A percentile compares a stretch with the other conserved stretches of the same genome.
phyloP scores from a whole-genome alignment of 2,797 vertebrate species.

The Paramormyrops hopkinsi region DNA sequence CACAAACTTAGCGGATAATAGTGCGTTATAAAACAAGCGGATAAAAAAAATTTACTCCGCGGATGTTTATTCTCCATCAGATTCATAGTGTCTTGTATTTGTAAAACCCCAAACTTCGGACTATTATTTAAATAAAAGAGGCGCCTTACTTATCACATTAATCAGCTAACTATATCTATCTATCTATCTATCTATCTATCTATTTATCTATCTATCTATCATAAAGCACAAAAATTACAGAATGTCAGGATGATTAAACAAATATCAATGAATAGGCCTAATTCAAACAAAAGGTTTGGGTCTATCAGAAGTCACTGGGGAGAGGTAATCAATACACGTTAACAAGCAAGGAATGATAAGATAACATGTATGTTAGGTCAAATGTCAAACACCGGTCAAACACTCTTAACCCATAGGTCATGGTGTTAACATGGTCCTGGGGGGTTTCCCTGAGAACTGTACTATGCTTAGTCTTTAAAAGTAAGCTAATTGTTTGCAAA shows the following conservation, averaged over 20 bases:
- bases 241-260: not conserved
- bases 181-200: not conserved
- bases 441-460: slow-evolving; percentile 35
- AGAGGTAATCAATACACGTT: slow-evolving; percentile 76
- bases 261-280: slow-evolving; percentile 50
- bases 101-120: not conserved
- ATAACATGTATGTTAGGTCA: slow-evolving; percentile 87
- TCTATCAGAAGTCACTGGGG: slow-evolving; percentile 69
- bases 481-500: not conserved
- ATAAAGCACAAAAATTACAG: not conserved
- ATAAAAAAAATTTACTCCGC: not conserved
- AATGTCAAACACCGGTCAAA: slow-evolving; percentile 88
- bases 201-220: not conserved
- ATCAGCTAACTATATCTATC: not conserved
- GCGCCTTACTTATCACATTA: not conserved
- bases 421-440: slow-evolving; percentile 62
- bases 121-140: not conserved
- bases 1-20: not conserved
- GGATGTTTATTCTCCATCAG: not conserved
- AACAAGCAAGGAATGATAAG: slow-evolving; percentile 80
- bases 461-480: not conserved
- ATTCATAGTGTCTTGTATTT: not conserved
- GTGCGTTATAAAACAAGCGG: not conserved
- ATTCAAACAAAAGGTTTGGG: slow-evolving; percentile 62
- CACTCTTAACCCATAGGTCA: slow-evolving; percentile 86